These are phyloP conservation scores for Clamator glandarius DNA, from an alignment of 2,797 vertebrate species.

Conservation along the genomic window DNA sequence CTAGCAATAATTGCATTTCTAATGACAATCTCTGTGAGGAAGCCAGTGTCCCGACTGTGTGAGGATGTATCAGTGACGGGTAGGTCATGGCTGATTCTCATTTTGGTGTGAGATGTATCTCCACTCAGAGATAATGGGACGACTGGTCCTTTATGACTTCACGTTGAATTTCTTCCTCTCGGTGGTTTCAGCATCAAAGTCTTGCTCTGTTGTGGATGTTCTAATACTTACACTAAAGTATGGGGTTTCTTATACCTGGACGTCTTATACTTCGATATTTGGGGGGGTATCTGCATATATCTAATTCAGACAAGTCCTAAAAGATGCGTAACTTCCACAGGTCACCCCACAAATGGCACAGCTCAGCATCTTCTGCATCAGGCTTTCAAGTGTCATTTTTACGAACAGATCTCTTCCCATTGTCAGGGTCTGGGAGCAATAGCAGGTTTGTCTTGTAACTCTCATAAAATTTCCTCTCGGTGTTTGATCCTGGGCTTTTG, in stretches of 20 bases:
- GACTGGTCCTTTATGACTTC: not conserved
- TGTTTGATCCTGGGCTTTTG: not conserved
- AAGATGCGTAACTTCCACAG: too few species aligned
- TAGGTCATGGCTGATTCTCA: not conserved
- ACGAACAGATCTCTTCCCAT: not conserved
- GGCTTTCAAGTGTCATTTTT: not conserved
- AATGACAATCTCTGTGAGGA: slow-evolving; percentile 27
- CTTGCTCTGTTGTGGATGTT: not conserved
- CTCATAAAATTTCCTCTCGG: not conserved
- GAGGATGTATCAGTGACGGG: not conserved
- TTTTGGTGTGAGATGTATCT: not conserved
- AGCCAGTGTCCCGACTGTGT: too few species aligned
- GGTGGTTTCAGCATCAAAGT: not conserved
- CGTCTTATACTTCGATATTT: not conserved
- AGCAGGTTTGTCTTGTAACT: not conserved
- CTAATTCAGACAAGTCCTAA: not conserved
- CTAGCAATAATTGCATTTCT: slow-evolving; percentile 23
- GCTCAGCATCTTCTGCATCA: not conserved
- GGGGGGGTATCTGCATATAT: not conserved
- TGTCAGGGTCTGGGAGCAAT: not conserved
- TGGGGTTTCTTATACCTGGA: not conserved
- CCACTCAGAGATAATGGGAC: not conserved
- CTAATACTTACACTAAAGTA: not conserved
- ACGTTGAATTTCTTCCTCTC: not conserved
- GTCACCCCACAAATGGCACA: not conserved